These are phyloP conservation scores for Epinotia brunnichana DNA, from an alignment of 2,888 invertebrate species.

Conservation along the genomic window DNA sequence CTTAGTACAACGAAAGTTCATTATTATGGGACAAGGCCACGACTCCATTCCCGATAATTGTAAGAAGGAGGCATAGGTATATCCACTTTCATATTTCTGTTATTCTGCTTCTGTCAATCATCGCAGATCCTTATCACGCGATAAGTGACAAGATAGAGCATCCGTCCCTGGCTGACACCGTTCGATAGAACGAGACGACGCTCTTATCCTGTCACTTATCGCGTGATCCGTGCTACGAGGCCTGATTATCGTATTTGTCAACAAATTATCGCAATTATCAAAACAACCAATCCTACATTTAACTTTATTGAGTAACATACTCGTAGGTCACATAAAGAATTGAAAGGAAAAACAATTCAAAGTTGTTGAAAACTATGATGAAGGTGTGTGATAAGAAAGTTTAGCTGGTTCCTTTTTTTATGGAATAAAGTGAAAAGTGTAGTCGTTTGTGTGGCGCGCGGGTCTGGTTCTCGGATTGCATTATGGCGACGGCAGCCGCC, in stretches of 20 bases:
- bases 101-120: no score
- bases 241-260: not conserved
- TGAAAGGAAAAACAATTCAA: not conserved
- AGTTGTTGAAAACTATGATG: constrained; percentile 7
- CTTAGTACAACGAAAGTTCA: no score
- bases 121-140: no score
- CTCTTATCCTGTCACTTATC: no score
- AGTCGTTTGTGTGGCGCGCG: constrained; percentile 61
- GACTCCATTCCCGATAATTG: no score
- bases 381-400: constrained; percentile 27
- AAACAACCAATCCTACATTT: not conserved
- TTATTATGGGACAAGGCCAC: no score
- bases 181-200: no score
- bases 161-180: no score
- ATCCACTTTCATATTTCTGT: no score
- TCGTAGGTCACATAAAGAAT: not conserved
- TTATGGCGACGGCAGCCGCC: constrained; percentile 76
- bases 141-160: no score
- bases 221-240: no score
- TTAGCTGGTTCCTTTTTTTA: constrained; percentile 42
- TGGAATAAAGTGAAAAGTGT: constrained; percentile 48
- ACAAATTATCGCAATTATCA: not conserved
- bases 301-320: not conserved
- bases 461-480: constrained; percentile 78
- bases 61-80: no score